A percentile compares a stretch with the other conserved stretches of the same genome.
Conservation (phyloP, 2,113 vertebrate genomes). For the Willisornis vidua region DNA sequence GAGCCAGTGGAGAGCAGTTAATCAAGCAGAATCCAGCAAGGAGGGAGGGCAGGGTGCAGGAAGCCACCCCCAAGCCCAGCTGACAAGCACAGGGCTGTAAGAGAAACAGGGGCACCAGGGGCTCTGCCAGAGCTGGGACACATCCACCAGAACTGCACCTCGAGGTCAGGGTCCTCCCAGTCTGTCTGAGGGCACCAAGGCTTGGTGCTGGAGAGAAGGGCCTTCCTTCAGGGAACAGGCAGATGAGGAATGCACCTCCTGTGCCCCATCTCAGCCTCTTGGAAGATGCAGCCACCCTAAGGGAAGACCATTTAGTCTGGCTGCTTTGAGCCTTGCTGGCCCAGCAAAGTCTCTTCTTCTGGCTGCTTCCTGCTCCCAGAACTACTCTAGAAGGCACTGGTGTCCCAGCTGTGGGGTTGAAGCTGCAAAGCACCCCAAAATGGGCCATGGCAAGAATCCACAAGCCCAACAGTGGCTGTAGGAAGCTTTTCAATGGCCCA, state of each 20-base stretch:
- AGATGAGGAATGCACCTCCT: fast-evolving
- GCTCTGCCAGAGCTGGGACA: neutral
- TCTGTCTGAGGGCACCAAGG: fast-evolving
- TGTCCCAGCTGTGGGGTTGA: fast-evolving
- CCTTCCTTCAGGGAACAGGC: neutral
- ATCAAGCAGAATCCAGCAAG: neutral
- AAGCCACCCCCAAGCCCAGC: neutral
- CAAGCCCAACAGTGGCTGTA: neutral
- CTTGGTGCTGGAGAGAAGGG: neutral
- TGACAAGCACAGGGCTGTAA: neutral
- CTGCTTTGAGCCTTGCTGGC: neutral
- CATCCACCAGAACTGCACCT: neutral
- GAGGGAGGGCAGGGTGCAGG: neutral
- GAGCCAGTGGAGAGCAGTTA: neutral
- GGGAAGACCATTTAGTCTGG: neutral
- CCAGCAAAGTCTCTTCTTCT: neutral
- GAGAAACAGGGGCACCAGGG: neutral
- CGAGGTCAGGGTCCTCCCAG: fast-evolving
- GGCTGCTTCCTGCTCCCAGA: neutral
- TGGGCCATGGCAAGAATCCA: fast-evolving
- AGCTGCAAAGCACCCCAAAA: neutral
- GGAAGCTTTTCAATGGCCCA: neutral
- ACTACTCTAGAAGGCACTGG: neutral
- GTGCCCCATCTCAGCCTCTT: neutral
- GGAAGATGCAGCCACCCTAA: neutral